Evolutionary conservation across 2,797 vertebrate genomes (phyloP), one percentile per base, ranked within the genome.

Genomic region (Capromys pilorides): DNA sequence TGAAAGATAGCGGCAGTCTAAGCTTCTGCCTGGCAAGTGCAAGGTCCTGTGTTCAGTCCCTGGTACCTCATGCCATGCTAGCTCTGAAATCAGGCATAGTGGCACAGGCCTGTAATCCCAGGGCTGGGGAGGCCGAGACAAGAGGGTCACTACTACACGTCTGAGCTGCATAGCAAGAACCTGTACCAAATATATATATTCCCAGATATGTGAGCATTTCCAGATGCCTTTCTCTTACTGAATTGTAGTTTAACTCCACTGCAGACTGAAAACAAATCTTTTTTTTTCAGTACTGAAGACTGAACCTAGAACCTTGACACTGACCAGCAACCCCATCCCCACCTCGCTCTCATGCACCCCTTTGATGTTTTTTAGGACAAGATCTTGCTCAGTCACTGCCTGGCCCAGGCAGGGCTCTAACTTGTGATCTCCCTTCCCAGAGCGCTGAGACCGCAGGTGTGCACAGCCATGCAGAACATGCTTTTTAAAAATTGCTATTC

Each of bases 181-280:
- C 51, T 54, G 51, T 51, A 51, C 51, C 51, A 51, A 10, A 51
- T 51, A 54, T 12, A 16, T 54, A 54, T 14, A 54, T 14, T 54
- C 13, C 51, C 51, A 54, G 51, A 54, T 12, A 14, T 54, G 51
- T 54, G 51, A 54, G 13, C 54, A 19, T 57, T 57, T 57, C 54
- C 16, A 19, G 54, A 57, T 16, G 18, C 2, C 54, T 57, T 57
- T 57, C 14, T 57, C 54, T 57, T 57, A 57, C 3, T 93, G 36
- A 87, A 79, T 93, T 83, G 18, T 94, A 51, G 16, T 31, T 96
- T 94, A 84, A 89, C 61, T 91, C 49, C 19, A 85, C 0, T 88
- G 2, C 81, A 18, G 2, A 62, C 85, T 96, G 39, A 92, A 19
- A 94, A 89, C 13, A 93, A 39, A 28, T 8, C 64, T 49, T n/a